These are phyloP conservation scores for Cotesia congregata DNA, from an alignment of 2,888 invertebrate species.

Conservation along the genomic window DNA sequence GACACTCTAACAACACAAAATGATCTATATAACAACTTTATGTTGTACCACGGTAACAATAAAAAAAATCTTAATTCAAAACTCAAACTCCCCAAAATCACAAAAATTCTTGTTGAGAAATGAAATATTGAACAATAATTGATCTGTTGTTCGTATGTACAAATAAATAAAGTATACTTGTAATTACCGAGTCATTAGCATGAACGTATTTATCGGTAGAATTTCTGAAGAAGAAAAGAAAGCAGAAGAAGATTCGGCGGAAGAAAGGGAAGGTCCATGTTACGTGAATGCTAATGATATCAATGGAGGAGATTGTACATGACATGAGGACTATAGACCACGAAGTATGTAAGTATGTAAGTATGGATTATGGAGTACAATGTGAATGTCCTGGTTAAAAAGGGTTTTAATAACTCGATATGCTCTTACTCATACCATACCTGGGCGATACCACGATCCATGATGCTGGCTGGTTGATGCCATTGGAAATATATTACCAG, in stretches of 20 bases:
- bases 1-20: no score
- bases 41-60: no score
- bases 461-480: conserved; percentile 46
- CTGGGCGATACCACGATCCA: no score
- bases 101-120: no score
- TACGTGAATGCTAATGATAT: conserved; percentile 17
- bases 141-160: no score
- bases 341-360: no score
- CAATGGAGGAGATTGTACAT: conserved; percentile 8
- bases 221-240: no score
- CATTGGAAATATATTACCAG: conserved; percentile 58
- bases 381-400: conserved; percentile 45
- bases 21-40: no score
- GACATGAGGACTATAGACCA: conserved; percentile 10
- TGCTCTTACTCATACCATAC: conserved; percentile 39
- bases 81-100: no score
- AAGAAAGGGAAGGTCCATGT: conserved; percentile 1
- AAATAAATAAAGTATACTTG: conserved; percentile 27
- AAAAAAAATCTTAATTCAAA: no score
- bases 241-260: neutral
- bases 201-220: conserved; percentile 56
- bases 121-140: no score
- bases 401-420: conserved; percentile 51
- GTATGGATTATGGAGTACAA: conserved; percentile 7
- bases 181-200: conserved; percentile 62